Percentiles rank a stretch among this genome's conserved stretches.
Conservation (phyloP, 2,113 vertebrate genomes). For the Xenopus tropicalis region UCB_Xtro_10.0 CM004450.2:12380501-12381000, state of each 20-base stretch:
- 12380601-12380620: constrained; percentile 82
- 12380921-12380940: background rate
- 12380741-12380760: constrained; percentile 72
- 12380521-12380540: constrained; percentile 71
- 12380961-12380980: too few relatives aligned
- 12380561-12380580: constrained; percentile 83
- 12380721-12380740: too few relatives aligned
- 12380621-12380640: constrained; percentile 47
- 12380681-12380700: too few relatives aligned
- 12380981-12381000: background rate
- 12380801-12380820: constrained; percentile 68
- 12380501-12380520: constrained; percentile 28
- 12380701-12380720: too few relatives aligned
- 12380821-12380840: constrained; percentile 88
- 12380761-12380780: constrained; percentile 84
- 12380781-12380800: constrained; percentile 85
- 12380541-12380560: constrained; percentile 53
- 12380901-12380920: constrained; percentile 26
- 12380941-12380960: too few relatives aligned
- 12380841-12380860: constrained; percentile 90
- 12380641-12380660: too few relatives aligned
- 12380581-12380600: constrained; percentile 89
- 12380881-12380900: constrained; percentile 54
- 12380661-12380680: background rate
- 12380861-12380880: constrained; percentile 79